Base-by-base conservation (phyloP, 2,888 invertebrate species). In the Sussaba pulchella region DNA sequence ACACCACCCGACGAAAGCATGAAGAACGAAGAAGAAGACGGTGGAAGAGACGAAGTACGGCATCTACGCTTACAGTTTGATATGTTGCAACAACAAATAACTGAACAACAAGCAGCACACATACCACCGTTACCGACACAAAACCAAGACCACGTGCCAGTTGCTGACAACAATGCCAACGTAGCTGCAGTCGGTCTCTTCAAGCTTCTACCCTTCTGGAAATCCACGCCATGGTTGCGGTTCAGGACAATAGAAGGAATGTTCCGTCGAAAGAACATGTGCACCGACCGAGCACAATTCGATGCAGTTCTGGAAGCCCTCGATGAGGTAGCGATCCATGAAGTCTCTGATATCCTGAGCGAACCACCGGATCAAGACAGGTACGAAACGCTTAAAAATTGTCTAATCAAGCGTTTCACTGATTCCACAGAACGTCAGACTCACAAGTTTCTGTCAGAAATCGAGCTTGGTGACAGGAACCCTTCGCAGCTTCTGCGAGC, bases 401-500 rank as follows among this genome's bases (percentile, higher is more conserved):
- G 10, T 10, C 54, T 83, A 0, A 45, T 82, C n/a, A 67, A 41
- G 2, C 70, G 82, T 1, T 43, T 80, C 9, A 59, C 79, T 4
- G 78, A 78, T 8, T 81, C 83, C 0, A 41, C 67, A 10, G 85
- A 84, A 8, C 59, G 63, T 4, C 78, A 81, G 26, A 39, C 85
- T 36, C 72, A 81, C 24, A 78, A 77, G 19, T 52, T 77, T 1
- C 73, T 85, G 2, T 43, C 82, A 10, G 83, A 82, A 14, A 45
- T 82, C 10, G 82, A 82, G 47, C 82, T 86, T 5, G 85, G 83
- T 1, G 72, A 69, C 31, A 57, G 73, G 14, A 85, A 81, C 47
- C 85, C 85, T 8, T 71, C 78, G 5, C 82, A 85, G 24, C 76
- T 86, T 1, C 77, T 85, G 0, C 54, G 85, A 8, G 70, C 84